A percentile compares a stretch with the other conserved stretches of the same genome.
phyloP scores from a whole-genome alignment of 2,113 vertebrate genomes.

The Micromys minutus region DNA sequence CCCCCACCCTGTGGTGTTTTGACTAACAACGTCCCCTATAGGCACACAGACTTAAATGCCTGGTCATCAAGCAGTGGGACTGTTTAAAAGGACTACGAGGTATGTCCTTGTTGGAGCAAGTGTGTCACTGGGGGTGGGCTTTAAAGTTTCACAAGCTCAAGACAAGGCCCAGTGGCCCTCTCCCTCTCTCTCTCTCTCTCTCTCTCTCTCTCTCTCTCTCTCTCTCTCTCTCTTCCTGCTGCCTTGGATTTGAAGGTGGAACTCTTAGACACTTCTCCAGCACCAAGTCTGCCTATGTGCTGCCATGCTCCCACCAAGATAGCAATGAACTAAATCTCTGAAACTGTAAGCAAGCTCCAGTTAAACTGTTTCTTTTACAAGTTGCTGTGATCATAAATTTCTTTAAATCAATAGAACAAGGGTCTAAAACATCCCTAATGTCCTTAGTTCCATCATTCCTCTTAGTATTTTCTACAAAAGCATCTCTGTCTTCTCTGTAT shows the following conservation, averaged over 20 bases:
- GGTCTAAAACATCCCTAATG: not conserved
- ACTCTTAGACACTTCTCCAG: not conserved
- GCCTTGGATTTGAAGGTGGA: not conserved
- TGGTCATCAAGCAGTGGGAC: too few relatives aligned
- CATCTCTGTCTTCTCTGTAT: not conserved
- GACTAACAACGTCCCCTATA: not conserved
- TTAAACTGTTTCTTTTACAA: not conserved
- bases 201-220: too few relatives aligned
- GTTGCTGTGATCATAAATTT: not conserved
- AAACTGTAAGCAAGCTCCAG: not conserved
- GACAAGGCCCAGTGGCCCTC: not conserved
- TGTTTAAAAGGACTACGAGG: too few relatives aligned
- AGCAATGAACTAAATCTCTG: not conserved
- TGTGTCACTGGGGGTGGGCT: not conserved
- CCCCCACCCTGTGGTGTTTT: not conserved
- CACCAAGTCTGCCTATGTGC: not conserved
- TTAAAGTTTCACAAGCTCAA: not conserved
- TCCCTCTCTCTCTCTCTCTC: too few relatives aligned
- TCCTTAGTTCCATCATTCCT: not conserved
- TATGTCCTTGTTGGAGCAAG: too few relatives aligned
- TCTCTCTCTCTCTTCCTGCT: too few relatives aligned
- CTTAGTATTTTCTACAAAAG: not conserved
- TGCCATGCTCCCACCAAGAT: not conserved
- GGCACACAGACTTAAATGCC: not conserved
- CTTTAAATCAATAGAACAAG: not conserved